Evolutionary conservation across 2,797 vertebrate genomes (phyloP).

Genomic region (Gymnopithys bicolor): DNA sequence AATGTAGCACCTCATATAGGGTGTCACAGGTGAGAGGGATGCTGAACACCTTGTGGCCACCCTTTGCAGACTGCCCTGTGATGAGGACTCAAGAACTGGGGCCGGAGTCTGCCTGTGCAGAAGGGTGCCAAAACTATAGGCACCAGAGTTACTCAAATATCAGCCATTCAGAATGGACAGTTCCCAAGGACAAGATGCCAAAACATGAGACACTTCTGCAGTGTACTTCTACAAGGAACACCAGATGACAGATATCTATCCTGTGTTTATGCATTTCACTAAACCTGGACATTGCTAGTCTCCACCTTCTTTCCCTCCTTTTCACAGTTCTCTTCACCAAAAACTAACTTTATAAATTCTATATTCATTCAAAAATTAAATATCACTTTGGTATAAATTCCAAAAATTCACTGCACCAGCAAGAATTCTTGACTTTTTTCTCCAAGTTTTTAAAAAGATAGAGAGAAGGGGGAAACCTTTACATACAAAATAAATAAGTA

Average conservation of each 20-base stretch:
- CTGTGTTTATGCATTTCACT: not conserved
- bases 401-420: not conserved
- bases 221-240: rapidly evolving
- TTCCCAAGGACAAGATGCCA: not conserved
- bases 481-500: no score
- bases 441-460: not conserved
- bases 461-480: not conserved
- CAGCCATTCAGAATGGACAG: not conserved
- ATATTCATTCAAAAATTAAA: not conserved
- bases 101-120: not conserved
- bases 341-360: not conserved
- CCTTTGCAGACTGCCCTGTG: not conserved
- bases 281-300: not conserved
- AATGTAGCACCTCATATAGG: not conserved
- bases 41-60: not conserved
- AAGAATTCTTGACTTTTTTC: not conserved
- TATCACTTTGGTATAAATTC: not conserved
- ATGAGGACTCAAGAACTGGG: not conserved
- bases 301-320: not conserved
- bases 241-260: not conserved
- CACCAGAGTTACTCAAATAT: not conserved
- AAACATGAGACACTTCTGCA: not conserved
- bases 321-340: not conserved
- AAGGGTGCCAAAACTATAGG: not conserved
- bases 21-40: not conserved